Base-by-base conservation (phyloP, 2,888 invertebrate species). In the Epinotia ramella region DNA sequence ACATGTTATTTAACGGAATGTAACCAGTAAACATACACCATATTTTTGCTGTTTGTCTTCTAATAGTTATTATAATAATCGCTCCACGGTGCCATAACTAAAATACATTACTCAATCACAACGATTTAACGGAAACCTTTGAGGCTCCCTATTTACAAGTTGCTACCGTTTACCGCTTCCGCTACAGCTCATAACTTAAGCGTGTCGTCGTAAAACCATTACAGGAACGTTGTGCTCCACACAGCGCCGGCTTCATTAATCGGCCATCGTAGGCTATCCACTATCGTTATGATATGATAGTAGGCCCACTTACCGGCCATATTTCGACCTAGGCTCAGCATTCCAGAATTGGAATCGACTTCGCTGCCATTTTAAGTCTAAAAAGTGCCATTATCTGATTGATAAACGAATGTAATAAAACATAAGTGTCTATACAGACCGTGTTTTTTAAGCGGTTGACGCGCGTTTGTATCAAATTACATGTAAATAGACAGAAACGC, bases 211-310 rank as follows among this genome's bases (percentile, higher is more conserved):
- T 93, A 93, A 93, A 94, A 93, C 93, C 93, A 94, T 94, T 94
- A 94, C 89, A 87, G 87, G 89, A 89, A 88, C 90, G 89, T 89
- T 92, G 91, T 90, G 89, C 85, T 87, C 87, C 88, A 87, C 88
- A 88, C 88, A 89, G 88, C 86, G 86, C 84, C 84, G 88, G 92
- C 93, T 93, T 94, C 92, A 93, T 94, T 94, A 94, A 93, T 93
- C 93, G 93, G 85, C 91, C 86, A 91, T 91, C 91, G 90, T 88
- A 91, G 92, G 91, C 91, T 91, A 92, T 92, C 91, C 87, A 83
- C 85, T 82, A 86, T 84, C 85, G 89, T 89, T 90, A 90, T 91
- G 89, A 89, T 91, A 90, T 88, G 89, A 88, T 85, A 87, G 81
- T 86, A 87, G 88, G 88, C 89, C 85, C 86, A 87, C 86, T 84